Percentiles rank a stretch among this genome's conserved stretches.
Conservation (phyloP, 2,888 invertebrate genomes). For the Hydrotaea diabolus region DNA sequence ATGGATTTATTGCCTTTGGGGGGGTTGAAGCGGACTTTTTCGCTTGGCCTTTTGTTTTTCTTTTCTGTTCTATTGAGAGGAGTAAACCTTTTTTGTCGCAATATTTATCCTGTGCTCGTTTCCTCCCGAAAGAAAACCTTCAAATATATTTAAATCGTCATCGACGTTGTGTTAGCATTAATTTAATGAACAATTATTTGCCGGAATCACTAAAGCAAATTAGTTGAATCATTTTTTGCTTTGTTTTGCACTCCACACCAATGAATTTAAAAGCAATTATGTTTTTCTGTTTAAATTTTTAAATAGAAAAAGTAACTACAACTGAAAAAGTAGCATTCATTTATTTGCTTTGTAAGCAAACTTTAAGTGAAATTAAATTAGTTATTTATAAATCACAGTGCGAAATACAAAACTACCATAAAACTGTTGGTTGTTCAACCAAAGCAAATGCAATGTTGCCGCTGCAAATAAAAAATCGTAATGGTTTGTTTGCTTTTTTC, state of each 20-base stretch:
- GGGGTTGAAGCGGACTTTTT: no score
- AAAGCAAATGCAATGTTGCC: neutral
- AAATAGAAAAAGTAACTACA: no score
- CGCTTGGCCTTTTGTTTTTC: no score
- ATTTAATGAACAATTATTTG: neutral
- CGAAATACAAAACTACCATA: neutral
- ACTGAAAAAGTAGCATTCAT: no score
- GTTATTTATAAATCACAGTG: conserved; percentile 7
- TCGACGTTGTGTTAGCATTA: no score
- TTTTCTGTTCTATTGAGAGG: no score
- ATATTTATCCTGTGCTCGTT: no score
- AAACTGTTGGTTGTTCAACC: neutral
- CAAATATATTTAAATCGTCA: no score
- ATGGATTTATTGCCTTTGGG: no score
- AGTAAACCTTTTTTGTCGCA: no score
- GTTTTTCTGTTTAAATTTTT: neutral
- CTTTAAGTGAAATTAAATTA: conserved; percentile 16
- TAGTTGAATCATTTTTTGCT: neutral
- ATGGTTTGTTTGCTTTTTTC: neutral
- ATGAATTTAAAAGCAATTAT: conserved; percentile 19
- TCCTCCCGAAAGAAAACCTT: no score
- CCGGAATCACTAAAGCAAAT: neutral
- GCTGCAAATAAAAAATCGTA: neutral
- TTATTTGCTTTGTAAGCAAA: neutral
- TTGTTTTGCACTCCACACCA: neutral